Conservation (phyloP, 2,888 invertebrate species). For the Tridacna crocea region DNA sequence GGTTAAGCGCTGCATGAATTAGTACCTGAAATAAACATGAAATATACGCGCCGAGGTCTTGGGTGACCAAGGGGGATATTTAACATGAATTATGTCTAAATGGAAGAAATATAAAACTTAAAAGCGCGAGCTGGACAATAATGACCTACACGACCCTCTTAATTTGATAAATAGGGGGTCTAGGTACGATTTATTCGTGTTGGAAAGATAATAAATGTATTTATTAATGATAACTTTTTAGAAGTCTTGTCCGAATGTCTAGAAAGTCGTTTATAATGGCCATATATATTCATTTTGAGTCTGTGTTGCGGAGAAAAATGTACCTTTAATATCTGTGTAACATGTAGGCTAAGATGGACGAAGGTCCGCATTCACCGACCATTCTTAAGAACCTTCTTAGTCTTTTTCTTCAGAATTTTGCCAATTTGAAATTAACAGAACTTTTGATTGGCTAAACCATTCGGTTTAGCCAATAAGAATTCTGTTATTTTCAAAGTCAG, state of each 20-base stretch:
- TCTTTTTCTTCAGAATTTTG: no score
- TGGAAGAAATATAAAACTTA: conserved; percentile 15
- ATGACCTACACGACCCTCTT: conserved; percentile 11
- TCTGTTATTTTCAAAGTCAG: no score
- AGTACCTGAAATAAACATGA: conserved; percentile 22
- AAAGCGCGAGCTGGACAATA: conserved; percentile 4
- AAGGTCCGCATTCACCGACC: no score
- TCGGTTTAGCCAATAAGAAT: no score
- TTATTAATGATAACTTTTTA: not conserved
- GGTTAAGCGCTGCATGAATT: conserved; percentile 8
- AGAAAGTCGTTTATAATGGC: not conserved
- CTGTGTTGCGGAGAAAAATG: no score
- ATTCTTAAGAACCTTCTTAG: no score
- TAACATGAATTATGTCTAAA: conserved; percentile 17
- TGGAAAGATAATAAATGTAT: conserved; percentile 10
- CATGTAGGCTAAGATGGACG: no score
- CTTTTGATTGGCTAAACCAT: no score
- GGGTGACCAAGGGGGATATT: conserved; percentile 15
- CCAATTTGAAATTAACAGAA: no score
- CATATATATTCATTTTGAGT: no score
- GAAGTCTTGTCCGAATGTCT: not conserved
- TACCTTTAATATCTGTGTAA: no score
- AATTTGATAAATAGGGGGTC: conserved; percentile 14
- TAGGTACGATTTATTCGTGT: not conserved
- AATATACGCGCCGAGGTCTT: conserved; percentile 14